Base-by-base conservation (phyloP, 2,113 vertebrate species). In the Poeciliopsis occidentalis region DNA sequence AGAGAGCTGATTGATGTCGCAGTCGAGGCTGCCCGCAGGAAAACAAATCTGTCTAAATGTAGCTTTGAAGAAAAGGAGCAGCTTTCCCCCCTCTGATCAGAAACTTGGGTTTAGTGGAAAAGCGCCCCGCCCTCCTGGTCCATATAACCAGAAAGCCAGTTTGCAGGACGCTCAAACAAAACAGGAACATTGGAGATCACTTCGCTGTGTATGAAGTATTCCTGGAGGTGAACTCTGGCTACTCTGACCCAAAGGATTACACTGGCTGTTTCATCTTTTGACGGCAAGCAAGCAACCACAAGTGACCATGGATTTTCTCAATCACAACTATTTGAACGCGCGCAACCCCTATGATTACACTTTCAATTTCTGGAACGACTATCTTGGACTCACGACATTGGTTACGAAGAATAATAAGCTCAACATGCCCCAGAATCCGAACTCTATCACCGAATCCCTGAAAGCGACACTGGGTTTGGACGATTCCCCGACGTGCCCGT, bases 291-390 rank as follows among this genome's bases (percentile, higher is more conserved):
- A 69, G 66, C 71, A 67, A 81, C 44, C 86, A 68, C 68, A 83
- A 76, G 87, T 66, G 74, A 76, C 77, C 86, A 95, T 95, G 95
- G 95, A 95, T 95, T 94, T 95, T 92, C 90, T 95, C 88, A 95
- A 95, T 81, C 95, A 95, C 87, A 94, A 90, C 92, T 95, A 95
- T 85, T 91, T 95, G 89, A 94, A 92, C 54, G 87, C 94, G 87
- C 93, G 94, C 85, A 83, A 77, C 80, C 90, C 94, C 3, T 95
- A 94, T 31, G 95, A 95, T 87, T 95, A 96, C 64, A 96, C 95
- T n/a, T 96, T 96, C 71, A 95, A 95, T 93, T 95, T 95, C 86
- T 95, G 95, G 95, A 95, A 95, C 91, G 95, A 96, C 92, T 96
- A 96, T 82, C 91, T 95, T 57, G 94, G 95, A 24, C 93, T 96